Base-by-base conservation (phyloP, 1,140 invertebrate genomes). In the Metopolophium dirhodum region DNA sequence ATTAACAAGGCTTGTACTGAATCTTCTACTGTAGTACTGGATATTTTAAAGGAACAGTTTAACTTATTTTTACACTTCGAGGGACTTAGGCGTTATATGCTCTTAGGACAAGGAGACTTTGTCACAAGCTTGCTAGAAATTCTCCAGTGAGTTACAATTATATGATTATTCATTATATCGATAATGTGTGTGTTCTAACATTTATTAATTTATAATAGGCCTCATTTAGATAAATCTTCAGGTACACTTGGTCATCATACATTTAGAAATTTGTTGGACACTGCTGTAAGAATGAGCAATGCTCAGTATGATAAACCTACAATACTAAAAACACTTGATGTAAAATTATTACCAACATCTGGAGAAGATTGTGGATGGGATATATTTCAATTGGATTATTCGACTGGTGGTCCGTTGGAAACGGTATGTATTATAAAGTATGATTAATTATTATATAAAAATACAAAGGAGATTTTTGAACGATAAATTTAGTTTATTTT, bases 21-120 rank as follows among this genome's bases (percentile, higher is more conserved):
- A 94, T 98, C 98, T 3, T 99, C 98, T 20, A 96, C 96, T 91
- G 97, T 98, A 94, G 97, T 99, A 49, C 96, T 99, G 92, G 97
- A 98, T 94, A 97, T 98, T 93, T 96, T 99, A 93, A 97, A 97
- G 93, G 96, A 97, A 94, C 97, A 98, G 94, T 99, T 98, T 95
- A 97, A 98, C 94, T 96, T 99, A 85, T 96, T 98, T 94, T 97
- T 98, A 95, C 98, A 99, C 96, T 96, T 99, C 77, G 97, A 98
- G 94, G 98, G 98, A 14, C 97, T 99, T 95, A 96, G 98, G 94
- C 96, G 97, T 91, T 99, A 99, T 95, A 96, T 99, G 94, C 96
- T 99, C 51, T 96, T 99, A 9, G 98, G 98, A 30, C 99, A 99
- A 96, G 99, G 99, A 22, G 98, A 99, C 96, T 99, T 99, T 95